These are phyloP conservation scores for Otus sunia DNA, from an alignment of 2,113 vertebrate species.

Conservation along the genomic window DNA sequence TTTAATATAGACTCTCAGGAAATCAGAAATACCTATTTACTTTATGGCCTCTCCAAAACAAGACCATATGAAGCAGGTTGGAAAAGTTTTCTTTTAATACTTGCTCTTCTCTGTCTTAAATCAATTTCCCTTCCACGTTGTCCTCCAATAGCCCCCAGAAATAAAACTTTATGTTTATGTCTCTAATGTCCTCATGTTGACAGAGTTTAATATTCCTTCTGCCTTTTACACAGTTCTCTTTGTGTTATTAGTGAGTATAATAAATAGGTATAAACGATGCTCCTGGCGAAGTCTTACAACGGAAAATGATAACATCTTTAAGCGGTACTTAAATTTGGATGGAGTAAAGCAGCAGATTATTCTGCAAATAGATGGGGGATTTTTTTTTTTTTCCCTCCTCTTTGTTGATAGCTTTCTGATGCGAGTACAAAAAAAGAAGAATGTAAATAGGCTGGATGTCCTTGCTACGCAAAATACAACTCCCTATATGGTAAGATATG, in stretches of 20 bases:
- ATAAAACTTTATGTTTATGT: not conserved
- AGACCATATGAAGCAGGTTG: not conserved
- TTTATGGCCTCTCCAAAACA: not conserved
- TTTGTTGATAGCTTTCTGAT: conserved; percentile 6
- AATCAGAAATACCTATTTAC: not conserved
- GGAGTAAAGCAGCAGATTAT: not conserved
- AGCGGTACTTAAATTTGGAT: not conserved
- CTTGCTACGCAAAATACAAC: conserved; percentile 57
- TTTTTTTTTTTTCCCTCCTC: fast-evolving
- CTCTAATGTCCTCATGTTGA: not conserved
- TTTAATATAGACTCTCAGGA: not conserved
- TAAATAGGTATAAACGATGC: not conserved
- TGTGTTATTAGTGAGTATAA: not conserved
- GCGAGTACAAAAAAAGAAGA: not conserved
- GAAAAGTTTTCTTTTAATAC: not conserved
- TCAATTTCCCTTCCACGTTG: not conserved
- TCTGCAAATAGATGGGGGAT: not conserved
- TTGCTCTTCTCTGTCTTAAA: not conserved
- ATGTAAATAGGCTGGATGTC: conserved; percentile 33
- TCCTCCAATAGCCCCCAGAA: not conserved
- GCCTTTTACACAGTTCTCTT: not conserved
- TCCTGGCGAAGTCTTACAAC: not conserved
- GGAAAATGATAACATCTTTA: not conserved
- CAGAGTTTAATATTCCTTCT: not conserved
- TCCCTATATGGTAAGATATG: conserved; percentile 44